Conservation (phyloP, 2,113 vertebrate genomes). For the Tragelaphus strepsiceros region DNA sequence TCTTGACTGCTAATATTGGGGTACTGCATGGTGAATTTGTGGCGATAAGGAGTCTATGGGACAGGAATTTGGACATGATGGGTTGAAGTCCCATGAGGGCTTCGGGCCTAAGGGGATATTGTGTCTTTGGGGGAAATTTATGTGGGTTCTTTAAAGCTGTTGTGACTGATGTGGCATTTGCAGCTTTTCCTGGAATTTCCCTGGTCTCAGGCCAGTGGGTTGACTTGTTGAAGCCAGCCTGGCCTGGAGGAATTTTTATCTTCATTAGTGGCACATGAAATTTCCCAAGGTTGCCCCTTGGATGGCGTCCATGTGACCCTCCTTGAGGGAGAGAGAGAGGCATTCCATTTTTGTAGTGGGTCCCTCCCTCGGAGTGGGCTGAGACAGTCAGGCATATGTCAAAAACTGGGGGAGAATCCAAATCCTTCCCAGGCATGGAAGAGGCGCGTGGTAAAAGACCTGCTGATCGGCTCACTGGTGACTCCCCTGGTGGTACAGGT, state of each 20-base stretch:
- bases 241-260: background rate
- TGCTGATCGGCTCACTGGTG: fast-evolving
- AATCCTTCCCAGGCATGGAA: background rate
- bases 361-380: background rate
- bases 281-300: background rate
- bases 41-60: background rate
- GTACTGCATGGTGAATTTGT: background rate
- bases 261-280: background rate
- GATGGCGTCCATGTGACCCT: background rate
- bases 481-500: background rate
- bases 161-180: background rate
- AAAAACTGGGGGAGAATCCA: background rate
- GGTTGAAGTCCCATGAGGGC: background rate
- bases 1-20: background rate
- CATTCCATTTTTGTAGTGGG: background rate
- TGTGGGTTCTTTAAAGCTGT: background rate
- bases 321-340: background rate
- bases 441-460: background rate
- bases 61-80: background rate
- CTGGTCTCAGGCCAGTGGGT: background rate
- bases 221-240: background rate
- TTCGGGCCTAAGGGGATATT: background rate
- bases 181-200: background rate
- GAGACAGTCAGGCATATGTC: background rate
- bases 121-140: background rate